These are phyloP conservation scores for Crotalus horridus DNA, from an alignment of 2,113 vertebrate genomes.

Conservation along the genomic window DNA sequence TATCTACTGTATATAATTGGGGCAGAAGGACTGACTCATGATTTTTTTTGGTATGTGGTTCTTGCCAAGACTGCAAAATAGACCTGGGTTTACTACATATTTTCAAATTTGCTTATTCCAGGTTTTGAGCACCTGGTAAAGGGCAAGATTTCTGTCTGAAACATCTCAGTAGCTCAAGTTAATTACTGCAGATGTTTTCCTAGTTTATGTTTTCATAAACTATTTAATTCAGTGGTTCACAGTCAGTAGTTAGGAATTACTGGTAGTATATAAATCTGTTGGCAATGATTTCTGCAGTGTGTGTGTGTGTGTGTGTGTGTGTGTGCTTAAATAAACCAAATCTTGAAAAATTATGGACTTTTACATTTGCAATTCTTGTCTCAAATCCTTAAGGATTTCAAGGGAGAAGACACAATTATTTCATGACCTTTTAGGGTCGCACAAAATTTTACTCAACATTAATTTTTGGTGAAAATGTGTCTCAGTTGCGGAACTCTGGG, in stretches of 20 bases:
- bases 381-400: background rate
- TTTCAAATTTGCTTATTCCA: background rate
- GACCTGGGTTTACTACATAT: background rate
- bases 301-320: background rate
- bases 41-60: background rate
- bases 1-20: background rate
- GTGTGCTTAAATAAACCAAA: background rate
- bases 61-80: background rate
- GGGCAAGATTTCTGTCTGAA: background rate
- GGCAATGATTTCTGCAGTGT: background rate
- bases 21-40: background rate
- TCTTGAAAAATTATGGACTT: background rate
- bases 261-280: background rate
- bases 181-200: background rate
- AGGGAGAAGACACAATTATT: background rate
- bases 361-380: background rate
- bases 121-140: background rate
- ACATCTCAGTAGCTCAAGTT: background rate
- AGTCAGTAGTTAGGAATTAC: background rate
- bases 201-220: background rate
- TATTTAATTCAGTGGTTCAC: background rate
- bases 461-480: background rate
- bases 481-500: background rate
- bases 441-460: background rate
- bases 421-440: background rate